phyloP scores from a whole-genome alignment of 1,140 invertebrate species.

The Druon quercuslanigerum region DNA sequence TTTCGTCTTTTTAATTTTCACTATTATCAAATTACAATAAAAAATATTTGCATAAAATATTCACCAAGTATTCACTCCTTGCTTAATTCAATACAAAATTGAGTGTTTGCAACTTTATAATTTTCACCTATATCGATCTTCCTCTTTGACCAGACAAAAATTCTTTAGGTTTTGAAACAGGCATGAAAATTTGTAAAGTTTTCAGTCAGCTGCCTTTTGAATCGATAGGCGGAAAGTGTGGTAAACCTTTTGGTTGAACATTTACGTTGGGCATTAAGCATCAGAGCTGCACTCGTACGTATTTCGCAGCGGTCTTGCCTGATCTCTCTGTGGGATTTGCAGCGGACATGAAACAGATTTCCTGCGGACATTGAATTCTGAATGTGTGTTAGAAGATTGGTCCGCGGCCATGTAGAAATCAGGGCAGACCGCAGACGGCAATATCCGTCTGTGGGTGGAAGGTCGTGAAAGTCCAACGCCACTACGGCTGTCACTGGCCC shows the following conservation, averaged over 20 bases:
- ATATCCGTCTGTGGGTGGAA: constrained; percentile 31
- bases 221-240: constrained; percentile 6
- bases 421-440: constrained; percentile 16
- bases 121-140: background rate
- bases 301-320: background rate
- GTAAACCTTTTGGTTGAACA: constrained; percentile 12
- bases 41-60: too few species aligned
- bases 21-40: too few species aligned
- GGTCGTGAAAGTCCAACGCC: constrained; percentile 26
- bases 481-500: constrained; percentile 25
- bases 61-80: too few species aligned
- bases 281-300: background rate
- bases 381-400: constrained; percentile 23
- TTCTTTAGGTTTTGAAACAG: background rate
- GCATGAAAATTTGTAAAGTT: background rate
- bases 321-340: background rate
- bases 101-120: too few species aligned
- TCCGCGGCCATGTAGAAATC: constrained; percentile 11
- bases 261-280: background rate
- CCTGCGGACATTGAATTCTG: constrained; percentile 19
- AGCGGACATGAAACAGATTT: constrained; percentile 26
- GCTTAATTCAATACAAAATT: too few species aligned
- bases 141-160: background rate
- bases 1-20: too few species aligned
- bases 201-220: constrained; percentile 2